Conservation (phyloP, 2,888 invertebrate species). For the Pyralis farinalis region DNA sequence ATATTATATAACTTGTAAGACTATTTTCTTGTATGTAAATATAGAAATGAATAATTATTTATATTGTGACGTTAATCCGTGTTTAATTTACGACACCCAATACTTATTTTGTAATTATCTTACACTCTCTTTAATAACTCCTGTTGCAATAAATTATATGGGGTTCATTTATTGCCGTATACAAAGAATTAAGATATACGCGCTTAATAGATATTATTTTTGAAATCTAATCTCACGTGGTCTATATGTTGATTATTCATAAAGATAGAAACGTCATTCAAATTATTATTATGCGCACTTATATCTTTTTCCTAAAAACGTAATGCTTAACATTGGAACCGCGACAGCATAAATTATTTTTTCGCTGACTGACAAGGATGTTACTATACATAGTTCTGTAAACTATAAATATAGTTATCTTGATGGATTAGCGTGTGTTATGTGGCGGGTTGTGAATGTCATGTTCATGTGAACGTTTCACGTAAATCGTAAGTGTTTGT, state of each 20-base stretch:
- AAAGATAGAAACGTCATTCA: too few species aligned
- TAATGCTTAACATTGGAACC: neutral
- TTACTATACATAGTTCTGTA: neutral
- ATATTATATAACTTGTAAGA: conserved; percentile 13
- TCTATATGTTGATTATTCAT: too few species aligned
- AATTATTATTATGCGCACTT: too few species aligned
- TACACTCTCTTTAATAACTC: too few species aligned
- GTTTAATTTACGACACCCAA: conserved; percentile 48
- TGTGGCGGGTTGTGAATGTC: conserved; percentile 5
- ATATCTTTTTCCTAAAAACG: neutral
- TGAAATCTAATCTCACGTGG: too few species aligned
- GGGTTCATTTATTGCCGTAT: too few species aligned
- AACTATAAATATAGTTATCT: conserved; percentile 1
- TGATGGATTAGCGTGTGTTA: conserved; percentile 5
- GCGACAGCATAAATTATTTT: too few species aligned
- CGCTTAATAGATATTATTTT: too few species aligned
- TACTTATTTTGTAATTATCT: conserved; percentile 9
- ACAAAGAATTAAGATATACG: too few species aligned
- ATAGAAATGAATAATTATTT: conserved; percentile 64
- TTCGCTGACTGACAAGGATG: neutral
- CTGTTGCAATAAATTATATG: too few species aligned
- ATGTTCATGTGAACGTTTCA: conserved; percentile 8
- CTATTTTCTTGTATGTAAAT: conserved; percentile 58
- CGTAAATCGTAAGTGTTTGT: neutral
- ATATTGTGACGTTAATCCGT: conserved; percentile 58